Evolutionary conservation across 2,797 vertebrate genomes (phyloP).

Genomic region (Microctenopoma stevenorrisi): DNA sequence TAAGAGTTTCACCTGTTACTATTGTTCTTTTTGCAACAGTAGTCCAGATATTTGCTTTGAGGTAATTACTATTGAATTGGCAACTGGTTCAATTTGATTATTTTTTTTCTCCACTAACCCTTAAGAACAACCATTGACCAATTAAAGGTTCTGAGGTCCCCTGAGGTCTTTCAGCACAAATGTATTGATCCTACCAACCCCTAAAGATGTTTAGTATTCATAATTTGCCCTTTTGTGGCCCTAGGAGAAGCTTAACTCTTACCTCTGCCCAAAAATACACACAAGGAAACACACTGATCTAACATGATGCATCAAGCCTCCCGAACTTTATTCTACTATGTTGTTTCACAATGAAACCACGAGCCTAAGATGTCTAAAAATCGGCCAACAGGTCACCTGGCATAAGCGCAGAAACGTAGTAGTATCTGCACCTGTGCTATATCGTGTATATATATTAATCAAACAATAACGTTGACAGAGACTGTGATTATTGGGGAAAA

Average conservation of each 20-base stretch:
- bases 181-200: slow-evolving; percentile 42
- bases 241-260: slow-evolving; percentile 1
- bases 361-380: slow-evolving; percentile 3
- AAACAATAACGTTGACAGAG: slow-evolving; percentile 4
- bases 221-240: slow-evolving; percentile 17
- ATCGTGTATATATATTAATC: slow-evolving; percentile 1
- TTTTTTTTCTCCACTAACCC: slow-evolving; percentile 7
- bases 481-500: slow-evolving; percentile 20
- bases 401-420: slow-evolving; percentile 19
- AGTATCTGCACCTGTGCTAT: slow-evolving; percentile 16
- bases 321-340: not conserved
- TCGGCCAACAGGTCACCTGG: not conserved
- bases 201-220: slow-evolving; percentile 25
- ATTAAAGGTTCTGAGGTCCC: slow-evolving; percentile 29
- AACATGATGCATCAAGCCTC: not conserved
- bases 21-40: not conserved
- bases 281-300: not conserved
- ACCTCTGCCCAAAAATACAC: slow-evolving; percentile 17
- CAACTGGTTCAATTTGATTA: slow-evolving; percentile 13
- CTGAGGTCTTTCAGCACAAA: slow-evolving; percentile 26
- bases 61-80: slow-evolving; percentile 20
- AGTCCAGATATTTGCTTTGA: not conserved
- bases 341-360: not conserved
- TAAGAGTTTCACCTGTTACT: not conserved
- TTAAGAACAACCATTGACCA: slow-evolving; percentile 37